phyloP scores from a whole-genome alignment of 2,113 vertebrate species.

The Acinonyx jubatus region DNA sequence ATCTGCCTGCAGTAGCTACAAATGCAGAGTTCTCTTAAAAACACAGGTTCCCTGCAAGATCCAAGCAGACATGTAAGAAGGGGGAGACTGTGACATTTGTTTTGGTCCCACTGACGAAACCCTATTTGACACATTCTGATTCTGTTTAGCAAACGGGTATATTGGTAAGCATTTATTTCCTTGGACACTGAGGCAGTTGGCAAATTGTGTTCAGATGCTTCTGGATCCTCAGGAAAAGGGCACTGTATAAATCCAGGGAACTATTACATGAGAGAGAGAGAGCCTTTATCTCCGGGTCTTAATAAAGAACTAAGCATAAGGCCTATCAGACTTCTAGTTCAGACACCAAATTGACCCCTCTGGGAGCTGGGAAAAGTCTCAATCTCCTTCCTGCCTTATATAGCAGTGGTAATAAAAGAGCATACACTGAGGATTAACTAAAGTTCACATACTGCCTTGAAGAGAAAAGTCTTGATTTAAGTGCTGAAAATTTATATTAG shows the following conservation, averaged over 20 bases:
- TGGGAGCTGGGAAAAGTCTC: conserved; percentile 57
- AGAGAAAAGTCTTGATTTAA: conserved; percentile 74
- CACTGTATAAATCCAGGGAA: conserved; percentile 51
- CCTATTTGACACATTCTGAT: conserved; percentile 22
- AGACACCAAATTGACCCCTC: conserved; percentile 73
- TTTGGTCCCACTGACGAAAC: not conserved
- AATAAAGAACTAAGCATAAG: conserved; percentile 71
- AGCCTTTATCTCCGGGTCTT: conserved; percentile 60
- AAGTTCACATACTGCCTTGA: conserved; percentile 72
- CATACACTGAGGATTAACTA: conserved; percentile 48
- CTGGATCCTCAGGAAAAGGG: conserved; percentile 54
- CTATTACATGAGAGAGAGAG: conserved; percentile 44
- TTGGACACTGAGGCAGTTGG: not conserved
- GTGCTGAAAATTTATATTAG: conserved; percentile 66
- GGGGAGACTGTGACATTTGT: not conserved
- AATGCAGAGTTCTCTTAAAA: not conserved
- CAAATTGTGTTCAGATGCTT: conserved; percentile 4
- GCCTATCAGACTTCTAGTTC: conserved; percentile 64
- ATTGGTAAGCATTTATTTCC: conserved; percentile 28
- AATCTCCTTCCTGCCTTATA: conserved; percentile 32
- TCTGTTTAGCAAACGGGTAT: conserved; percentile 23
- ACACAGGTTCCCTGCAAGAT: not conserved
- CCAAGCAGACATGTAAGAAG: not conserved
- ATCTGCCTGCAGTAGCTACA: conserved; percentile 23
- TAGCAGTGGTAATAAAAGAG: conserved; percentile 65